Evolutionary conservation across 2,113 vertebrate genomes (phyloP).

Genomic region (Marmota flaviventris): DNA sequence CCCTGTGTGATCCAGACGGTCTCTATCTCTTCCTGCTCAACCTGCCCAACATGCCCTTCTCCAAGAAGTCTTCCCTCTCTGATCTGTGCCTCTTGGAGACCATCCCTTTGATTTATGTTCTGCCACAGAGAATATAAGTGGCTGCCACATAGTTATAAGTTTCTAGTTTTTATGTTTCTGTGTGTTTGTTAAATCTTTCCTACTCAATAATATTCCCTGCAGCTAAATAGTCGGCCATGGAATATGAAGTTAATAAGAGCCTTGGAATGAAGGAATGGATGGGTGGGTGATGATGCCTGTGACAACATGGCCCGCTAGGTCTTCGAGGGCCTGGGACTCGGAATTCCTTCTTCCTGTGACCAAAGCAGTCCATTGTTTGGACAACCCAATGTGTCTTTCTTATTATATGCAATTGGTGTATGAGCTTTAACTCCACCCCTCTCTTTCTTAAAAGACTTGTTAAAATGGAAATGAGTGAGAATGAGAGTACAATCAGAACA

Average conservation of each 20-base stretch:
- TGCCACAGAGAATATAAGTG: background rate
- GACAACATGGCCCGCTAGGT: fast-evolving
- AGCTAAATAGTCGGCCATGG: background rate
- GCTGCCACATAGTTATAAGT: background rate
- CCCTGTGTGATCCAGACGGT: fast-evolving
- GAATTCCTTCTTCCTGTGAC: background rate
- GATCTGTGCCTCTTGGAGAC: background rate
- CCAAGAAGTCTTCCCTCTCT: background rate
- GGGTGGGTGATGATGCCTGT: background rate
- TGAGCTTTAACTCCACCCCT: background rate
- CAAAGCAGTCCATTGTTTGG: background rate
- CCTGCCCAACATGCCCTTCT: background rate
- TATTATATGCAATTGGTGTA: background rate
- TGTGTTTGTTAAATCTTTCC: background rate
- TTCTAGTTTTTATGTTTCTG: conserved; percentile 1
- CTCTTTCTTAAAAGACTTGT: background rate
- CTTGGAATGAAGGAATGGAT: background rate
- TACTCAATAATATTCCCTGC: background rate
- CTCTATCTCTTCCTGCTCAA: background rate
- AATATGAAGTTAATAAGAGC: background rate
- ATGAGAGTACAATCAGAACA: background rate
- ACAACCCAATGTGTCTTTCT: background rate
- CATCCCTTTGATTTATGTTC: background rate
- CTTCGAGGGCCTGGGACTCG: background rate
- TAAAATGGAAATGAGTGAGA: conserved; percentile 29